Conservation (phyloP, 2,113 vertebrate species). For the Dipodomys spectabilis region DNA sequence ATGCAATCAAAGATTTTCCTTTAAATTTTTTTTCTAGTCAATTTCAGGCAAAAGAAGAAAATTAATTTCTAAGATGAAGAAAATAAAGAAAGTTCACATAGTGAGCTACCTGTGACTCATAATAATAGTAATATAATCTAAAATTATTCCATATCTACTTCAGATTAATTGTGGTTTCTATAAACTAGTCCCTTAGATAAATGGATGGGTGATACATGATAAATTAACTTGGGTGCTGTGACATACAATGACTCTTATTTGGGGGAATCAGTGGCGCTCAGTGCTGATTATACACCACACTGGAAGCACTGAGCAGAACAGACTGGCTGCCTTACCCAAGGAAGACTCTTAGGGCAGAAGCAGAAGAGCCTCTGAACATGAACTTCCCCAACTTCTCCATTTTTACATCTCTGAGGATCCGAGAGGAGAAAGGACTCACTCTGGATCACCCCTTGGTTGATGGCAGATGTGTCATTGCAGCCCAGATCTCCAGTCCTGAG, state of each 20-base stretch:
- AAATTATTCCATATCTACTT: not conserved
- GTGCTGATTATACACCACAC: not conserved
- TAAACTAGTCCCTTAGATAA: not conserved
- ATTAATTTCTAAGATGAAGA: not conserved
- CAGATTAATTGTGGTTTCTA: not conserved
- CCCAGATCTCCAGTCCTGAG: not conserved
- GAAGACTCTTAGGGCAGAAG: not conserved
- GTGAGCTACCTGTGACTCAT: not conserved
- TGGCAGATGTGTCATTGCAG: not conserved
- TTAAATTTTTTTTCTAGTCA: slow-evolving; percentile 13
- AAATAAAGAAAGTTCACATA: not conserved
- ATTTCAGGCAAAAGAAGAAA: not conserved
- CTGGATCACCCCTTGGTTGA: not conserved
- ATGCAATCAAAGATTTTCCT: not conserved
- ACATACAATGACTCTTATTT: not conserved
- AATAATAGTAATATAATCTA: not conserved
- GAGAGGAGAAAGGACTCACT: not conserved
- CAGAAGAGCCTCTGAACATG: not conserved
- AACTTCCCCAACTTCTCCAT: not conserved
- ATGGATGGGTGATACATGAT: not conserved
- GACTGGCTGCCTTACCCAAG: not conserved
- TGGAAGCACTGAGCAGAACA: too few relatives aligned
- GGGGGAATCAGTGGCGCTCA: not conserved
- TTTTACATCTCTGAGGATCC: not conserved
- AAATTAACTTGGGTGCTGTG: not conserved